phyloP scores from a whole-genome alignment of 2,113 vertebrate genomes.

The Leptobrachium ailaonicum region DNA sequence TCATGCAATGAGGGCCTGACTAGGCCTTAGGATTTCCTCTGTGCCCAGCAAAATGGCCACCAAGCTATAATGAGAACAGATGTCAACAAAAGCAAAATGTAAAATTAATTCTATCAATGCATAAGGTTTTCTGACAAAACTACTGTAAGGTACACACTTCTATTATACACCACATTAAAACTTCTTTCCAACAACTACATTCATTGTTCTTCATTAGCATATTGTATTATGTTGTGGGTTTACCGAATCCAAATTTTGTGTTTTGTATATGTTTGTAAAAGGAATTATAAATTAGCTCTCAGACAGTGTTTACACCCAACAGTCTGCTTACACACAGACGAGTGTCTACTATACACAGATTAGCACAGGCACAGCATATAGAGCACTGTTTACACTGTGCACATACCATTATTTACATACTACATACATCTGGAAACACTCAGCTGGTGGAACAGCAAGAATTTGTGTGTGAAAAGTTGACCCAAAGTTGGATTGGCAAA shows the following conservation, averaged over 20 bases:
- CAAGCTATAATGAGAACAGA: too few species aligned
- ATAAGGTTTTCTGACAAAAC: too few species aligned
- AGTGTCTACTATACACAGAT: slow-evolving; percentile 34
- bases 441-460: background rate
- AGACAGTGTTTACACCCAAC: slow-evolving; percentile 16
- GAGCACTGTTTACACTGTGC: slow-evolving; percentile 7
- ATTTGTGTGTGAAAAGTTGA: background rate
- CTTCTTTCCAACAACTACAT: background rate
- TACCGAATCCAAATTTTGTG: background rate
- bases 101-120: too few species aligned
- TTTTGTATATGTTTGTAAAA: background rate
- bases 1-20: too few species aligned
- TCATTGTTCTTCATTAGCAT: background rate
- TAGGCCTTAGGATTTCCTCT: too few species aligned
- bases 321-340: slow-evolving; percentile 17
- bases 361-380: background rate
- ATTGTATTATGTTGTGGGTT: background rate
- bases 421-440: slow-evolving; percentile 5
- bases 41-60: too few species aligned
- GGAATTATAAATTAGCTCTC: background rate
- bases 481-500: background rate
- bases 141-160: too few species aligned
- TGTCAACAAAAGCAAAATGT: too few species aligned
- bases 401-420: slow-evolving; percentile 31
- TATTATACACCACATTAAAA: background rate